Base-by-base conservation (phyloP, 2,888 invertebrate genomes). In the Lampropteryx suffumata region DNA sequence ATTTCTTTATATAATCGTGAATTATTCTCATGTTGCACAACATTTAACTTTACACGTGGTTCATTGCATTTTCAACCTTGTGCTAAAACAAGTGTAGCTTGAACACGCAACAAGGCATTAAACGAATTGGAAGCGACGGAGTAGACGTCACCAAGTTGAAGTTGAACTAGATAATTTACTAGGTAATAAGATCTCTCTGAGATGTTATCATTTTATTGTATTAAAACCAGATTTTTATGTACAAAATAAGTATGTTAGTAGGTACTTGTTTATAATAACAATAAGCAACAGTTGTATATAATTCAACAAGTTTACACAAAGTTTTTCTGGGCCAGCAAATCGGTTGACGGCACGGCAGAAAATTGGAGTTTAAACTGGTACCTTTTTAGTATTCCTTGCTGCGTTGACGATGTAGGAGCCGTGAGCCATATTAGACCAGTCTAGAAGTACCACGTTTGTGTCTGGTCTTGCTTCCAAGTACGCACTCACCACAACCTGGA, bases 341-440 rank as follows among this genome's bases (percentile, higher is more conserved):
- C 21, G 21, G 21, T 5, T 21, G 5, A 21, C 21, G 2, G 2
- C 21, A 21, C 21, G 21, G 5, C 21, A 5, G 21, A 21, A 3
- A 21, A 21, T 3, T 21, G 21, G 21, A 5, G 2, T 5, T 3
- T 21, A 21, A 21, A 2, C 10, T 17, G 9, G 1, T 86, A 92
- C 92, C 72, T 89, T 84, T 69, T 87, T 91, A 2, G 92, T 92
- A 62, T 93, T 93, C 50, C 90, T 84, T 1, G 92, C 92, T 10
- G 93, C 93, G 55, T 92, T 91, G 21, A 91, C 77, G 66, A 93
- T 85, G 57, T 91, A 91, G 0, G 86, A 85, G 0, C 91, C 91
- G 39, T 84, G 84, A 0, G 91, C 76, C 88, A 90, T 90, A 55
- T 90, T 90, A 0, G 90, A 88, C 91, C 91, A 91, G 70, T 91